phyloP scores from a whole-genome alignment of 2,797 vertebrate genomes.

The Loris lydekkerianus region DNA sequence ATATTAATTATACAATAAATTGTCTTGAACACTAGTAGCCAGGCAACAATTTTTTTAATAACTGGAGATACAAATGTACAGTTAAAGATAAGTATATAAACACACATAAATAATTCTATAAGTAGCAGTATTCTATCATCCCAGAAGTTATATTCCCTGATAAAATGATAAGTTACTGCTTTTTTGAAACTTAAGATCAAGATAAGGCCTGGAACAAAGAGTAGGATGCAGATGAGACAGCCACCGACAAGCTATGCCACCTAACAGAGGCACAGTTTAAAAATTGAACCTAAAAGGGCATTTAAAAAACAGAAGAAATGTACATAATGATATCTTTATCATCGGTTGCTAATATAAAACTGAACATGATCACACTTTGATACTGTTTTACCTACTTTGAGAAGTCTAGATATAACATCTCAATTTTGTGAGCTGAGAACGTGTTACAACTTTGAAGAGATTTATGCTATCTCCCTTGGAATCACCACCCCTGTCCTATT shows the following conservation, averaged over 20 bases:
- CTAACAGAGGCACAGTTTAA: background rate
- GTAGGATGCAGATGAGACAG: background rate
- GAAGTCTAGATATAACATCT: background rate
- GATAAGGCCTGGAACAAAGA: background rate
- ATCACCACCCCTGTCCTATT: background rate
- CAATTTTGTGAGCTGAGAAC: background rate
- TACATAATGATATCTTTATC: background rate
- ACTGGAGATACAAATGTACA: slow-evolving; percentile 20
- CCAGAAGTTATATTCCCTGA: background rate
- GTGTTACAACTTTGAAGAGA: background rate
- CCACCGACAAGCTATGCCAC: background rate
- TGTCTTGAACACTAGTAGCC: slow-evolving; percentile 42
- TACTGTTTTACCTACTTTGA: background rate
- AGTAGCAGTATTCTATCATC: background rate
- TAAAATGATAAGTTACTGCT: background rate
- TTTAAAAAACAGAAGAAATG: background rate
- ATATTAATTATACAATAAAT: slow-evolving; percentile 69
- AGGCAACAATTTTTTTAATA: slow-evolving; percentile 24
- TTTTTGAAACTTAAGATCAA: background rate
- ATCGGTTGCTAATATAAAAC: background rate
- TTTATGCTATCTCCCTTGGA: background rate
- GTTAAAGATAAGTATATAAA: slow-evolving; percentile 36
- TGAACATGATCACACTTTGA: slow-evolving; percentile 20
- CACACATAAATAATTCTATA: background rate
- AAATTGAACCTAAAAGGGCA: background rate